Base-by-base conservation (phyloP, 2,888 invertebrate species). In the Pantelozetes paolii region DNA sequence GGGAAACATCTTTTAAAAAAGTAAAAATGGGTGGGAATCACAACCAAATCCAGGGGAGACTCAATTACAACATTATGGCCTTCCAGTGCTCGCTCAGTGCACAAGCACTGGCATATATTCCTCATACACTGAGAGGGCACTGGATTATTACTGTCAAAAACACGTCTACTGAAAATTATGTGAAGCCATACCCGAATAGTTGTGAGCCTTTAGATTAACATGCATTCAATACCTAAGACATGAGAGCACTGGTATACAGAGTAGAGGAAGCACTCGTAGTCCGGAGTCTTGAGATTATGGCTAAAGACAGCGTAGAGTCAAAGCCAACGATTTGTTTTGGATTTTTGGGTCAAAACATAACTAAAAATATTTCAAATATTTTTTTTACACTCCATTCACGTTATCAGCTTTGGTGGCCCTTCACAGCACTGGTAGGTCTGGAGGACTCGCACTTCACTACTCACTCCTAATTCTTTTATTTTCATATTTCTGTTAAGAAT, bases 161-260 rank as follows among this genome's bases (percentile, higher is more conserved):
- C 69, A 69, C 42, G 45, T 69, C 69, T 69, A 69, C 69, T 69
- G 69, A 69, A 64, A 64, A 69, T 69, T 69, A 69, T 69, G 62
- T 64, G 69, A 69, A 69, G 69, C 40, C 69, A 69, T 69, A 69
- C 69, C 69, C 69, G 69, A 69, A 64, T 64, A 64, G 23, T 23
- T 40, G 15, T 40, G 36, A 64, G 28, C 11, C 20, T 15, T 20
- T 36, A n/a, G 45, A 42, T 23, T 23, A 20, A 36, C 26, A 45
- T 2, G n/a, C 69, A 69, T 42, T 32, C 36, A 64, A 50, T 11
- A 28, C n/a, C 15, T 59, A 28, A 36, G 36, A 64, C 62, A 64
- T 64, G 62, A 64, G 62, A 64, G 62, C 28, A 54, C 54, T 36
- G 36, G 5, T 36, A 48, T 6, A n/a, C n/a, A n/a, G n/a, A n/a